A percentile compares a stretch with the other conserved stretches of the same genome.
Evolutionary conservation across 2,797 vertebrate species (phyloP).

Genomic region (Nyctibius grandis): DNA sequence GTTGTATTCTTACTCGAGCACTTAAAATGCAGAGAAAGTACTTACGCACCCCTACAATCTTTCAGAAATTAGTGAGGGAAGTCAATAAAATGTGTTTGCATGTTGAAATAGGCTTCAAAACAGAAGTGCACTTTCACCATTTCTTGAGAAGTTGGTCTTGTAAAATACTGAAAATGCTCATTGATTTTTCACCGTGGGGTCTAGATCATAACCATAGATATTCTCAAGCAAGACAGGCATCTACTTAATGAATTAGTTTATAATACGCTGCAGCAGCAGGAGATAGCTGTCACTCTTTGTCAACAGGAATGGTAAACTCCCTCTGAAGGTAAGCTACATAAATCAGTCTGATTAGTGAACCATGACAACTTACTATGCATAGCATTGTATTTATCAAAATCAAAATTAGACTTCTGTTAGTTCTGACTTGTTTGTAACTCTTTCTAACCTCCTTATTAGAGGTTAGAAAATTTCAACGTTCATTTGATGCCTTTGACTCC

Average conservation of each 20-base stretch:
- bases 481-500: background rate
- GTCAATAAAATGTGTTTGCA: background rate
- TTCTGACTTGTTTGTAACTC: background rate
- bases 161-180: background rate
- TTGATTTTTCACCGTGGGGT: background rate
- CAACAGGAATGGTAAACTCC: background rate
- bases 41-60: rapidly evolving
- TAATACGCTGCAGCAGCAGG: background rate
- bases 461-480: background rate
- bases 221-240: background rate
- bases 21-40: background rate
- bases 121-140: background rate
- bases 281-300: background rate
- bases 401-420: background rate
- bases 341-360: background rate
- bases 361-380: background rate
- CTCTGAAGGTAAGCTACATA: background rate
- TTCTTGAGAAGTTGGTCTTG: background rate
- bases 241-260: background rate
- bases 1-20: background rate
- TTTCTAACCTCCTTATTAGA: background rate
- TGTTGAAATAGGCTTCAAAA: background rate
- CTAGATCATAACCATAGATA: background rate
- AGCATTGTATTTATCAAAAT: background rate
- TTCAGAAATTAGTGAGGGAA: background rate